Evolutionary conservation across 2,113 vertebrate species (phyloP), one percentile per base, ranked within the genome.

Genomic region (Forbesichthys agassizii): DNA sequence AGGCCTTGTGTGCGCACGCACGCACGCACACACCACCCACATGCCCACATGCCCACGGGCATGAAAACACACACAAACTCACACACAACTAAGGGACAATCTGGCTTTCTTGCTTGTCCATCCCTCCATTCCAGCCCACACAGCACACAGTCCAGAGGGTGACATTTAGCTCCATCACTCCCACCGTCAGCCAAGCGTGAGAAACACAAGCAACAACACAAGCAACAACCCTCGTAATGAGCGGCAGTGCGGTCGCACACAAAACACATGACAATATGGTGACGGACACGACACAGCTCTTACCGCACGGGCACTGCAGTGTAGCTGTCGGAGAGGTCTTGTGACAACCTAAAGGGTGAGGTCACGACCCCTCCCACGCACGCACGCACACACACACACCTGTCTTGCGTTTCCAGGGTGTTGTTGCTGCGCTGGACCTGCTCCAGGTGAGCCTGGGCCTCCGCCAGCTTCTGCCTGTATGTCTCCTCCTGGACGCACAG

Each of bases 401-500:
- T 86, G 85, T 93, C 91, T 78, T 95, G 93, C 7, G 92, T 93
- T 81, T 96, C 94, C 59, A 96, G 89, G 33, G 84, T 56, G 62
- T 95, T 94, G 75, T 92, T 92, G 56, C 88, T 83, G 9, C 95
- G 93, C 81, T 93, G 95, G 2, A 93, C 90, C 61, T 94, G 92
- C 88, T 96, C 96, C 61, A 96, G 91, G 66, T 93, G 91, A 1
- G 77, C 86, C 88, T 95, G 92, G 53, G 91, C 84, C 77, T 93
- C 92, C 1, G 79, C 87, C 10, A 94, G 87, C 60, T 89, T 91
- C 75, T 93, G 91, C 3, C 91, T 87, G 91, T 92, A 94, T 0
- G 80, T 88, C 12, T 93, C 90, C 87, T 96, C 96, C 87, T 96
- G 94, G 68, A 87, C 90, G 42, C 95, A 95, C 69, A 97, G 74